Percentiles rank a stretch among this genome's conserved stretches.
These are phyloP conservation scores for Amphiprion percula DNA, from an alignment of 2,113 vertebrate genomes.

Conservation along the genomic window DNA sequence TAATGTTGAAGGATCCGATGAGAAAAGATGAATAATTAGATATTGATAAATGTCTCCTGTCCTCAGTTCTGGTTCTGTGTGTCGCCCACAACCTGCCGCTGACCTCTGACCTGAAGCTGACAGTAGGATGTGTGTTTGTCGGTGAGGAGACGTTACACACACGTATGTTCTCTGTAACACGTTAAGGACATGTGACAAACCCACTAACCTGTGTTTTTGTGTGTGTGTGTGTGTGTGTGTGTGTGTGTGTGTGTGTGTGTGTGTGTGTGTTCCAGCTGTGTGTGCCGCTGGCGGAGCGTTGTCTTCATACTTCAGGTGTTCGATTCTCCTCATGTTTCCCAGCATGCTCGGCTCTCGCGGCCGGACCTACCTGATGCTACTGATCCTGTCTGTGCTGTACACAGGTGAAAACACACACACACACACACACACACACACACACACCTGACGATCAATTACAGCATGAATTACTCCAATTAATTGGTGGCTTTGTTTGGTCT, in stretches of 20 bases:
- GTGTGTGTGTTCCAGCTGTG: slow-evolving; percentile 78
- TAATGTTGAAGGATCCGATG: too few relatives aligned
- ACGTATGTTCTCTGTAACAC: not conserved
- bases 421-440: too few relatives aligned
- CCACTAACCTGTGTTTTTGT: not conserved
- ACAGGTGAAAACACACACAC: slow-evolving; percentile 76
- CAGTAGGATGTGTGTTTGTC: slow-evolving; percentile 29
- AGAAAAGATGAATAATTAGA: too few relatives aligned
- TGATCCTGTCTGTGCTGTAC: slow-evolving; percentile 84
- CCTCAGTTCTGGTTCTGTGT: slow-evolving; percentile 61
- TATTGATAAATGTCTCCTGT: not conserved
- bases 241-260: slow-evolving; percentile 19
- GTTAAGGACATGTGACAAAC: too few relatives aligned
- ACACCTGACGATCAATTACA: too few relatives aligned
- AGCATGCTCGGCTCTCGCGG: slow-evolving; percentile 90
- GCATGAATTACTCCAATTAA: too few relatives aligned
- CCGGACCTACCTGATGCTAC: slow-evolving; percentile 83
- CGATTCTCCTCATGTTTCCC: slow-evolving; percentile 86
- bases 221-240: slow-evolving; percentile 10
- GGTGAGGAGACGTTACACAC: slow-evolving; percentile 51
- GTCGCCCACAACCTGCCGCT: slow-evolving; percentile 52
- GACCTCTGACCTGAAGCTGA: slow-evolving; percentile 58
- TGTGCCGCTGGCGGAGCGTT: slow-evolving; percentile 83
- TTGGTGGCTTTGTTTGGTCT: too few relatives aligned
- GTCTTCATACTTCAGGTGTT: slow-evolving; percentile 88